Evolutionary conservation across 2,888 invertebrate genomes (phyloP).

Genomic region (Liposcelis brunnea): DNA sequence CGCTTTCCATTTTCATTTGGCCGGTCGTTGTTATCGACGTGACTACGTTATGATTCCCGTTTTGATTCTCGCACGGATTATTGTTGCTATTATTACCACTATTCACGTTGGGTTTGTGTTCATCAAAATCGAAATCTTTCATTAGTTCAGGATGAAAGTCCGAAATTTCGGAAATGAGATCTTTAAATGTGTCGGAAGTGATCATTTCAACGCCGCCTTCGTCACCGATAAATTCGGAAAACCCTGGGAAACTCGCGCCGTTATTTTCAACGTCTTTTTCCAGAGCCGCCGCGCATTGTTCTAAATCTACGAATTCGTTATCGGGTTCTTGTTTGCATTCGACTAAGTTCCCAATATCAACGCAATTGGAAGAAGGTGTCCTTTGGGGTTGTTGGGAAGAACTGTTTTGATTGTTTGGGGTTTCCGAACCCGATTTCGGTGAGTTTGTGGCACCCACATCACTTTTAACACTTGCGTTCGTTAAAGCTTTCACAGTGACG

Average conservation of each 20-base stretch:
- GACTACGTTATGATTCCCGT: constrained; percentile 10
- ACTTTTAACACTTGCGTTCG: constrained; percentile 47
- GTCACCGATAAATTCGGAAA: constrained; percentile 67
- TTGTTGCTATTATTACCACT: no score
- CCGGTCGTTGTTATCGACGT: constrained; percentile 21
- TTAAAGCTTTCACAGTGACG: constrained; percentile 71
- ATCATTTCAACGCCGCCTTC: constrained; percentile 65
- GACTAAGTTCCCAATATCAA: constrained; percentile 25
- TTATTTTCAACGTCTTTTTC: constrained; percentile 65
- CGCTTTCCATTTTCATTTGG: constrained; percentile 26
- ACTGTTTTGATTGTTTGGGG: constrained; percentile 8
- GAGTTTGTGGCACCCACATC: constrained; percentile 27
- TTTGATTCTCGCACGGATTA: background rate
- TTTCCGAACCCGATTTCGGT: constrained; percentile 18
- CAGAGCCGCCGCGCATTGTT: constrained; percentile 66
- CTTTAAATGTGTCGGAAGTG: constrained; percentile 61
- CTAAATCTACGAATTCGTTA: constrained; percentile 71
- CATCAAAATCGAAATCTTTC: constrained; percentile 60
- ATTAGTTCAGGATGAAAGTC: constrained; percentile 67
- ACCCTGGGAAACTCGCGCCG: constrained; percentile 55
- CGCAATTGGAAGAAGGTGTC: background rate
- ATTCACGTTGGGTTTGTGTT: no score
- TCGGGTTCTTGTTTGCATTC: constrained; percentile 57
- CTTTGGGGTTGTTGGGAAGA: constrained; percentile 8
- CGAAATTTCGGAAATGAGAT: constrained; percentile 72